Base-by-base conservation (phyloP, 2,888 invertebrate genomes). In the Orthosia gothica region DNA sequence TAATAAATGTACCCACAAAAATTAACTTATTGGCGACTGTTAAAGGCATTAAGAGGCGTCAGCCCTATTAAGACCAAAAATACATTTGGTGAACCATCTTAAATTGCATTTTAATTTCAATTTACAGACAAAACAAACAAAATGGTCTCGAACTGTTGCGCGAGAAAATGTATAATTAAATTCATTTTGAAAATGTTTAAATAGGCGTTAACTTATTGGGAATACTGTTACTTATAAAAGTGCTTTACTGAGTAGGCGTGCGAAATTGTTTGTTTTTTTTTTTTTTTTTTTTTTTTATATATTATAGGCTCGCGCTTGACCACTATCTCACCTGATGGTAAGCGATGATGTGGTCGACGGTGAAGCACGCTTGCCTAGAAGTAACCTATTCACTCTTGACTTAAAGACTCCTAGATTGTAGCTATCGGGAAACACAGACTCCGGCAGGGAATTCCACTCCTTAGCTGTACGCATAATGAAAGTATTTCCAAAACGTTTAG, bases 91-190 rank as follows among this genome's bases (percentile, higher is more conserved):
- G 61, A 66, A n/a, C 57, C 73, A 26, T 84, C 76, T 83, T 74
- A 57, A n/a, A 77, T 81, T 81, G 76, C 70, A 85, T 75, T 85
- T 85, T 61, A 85, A 85, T 62, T 83, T 67, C 58, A 26, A 26
- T 26, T 26, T 26, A 26, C 1, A 26, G 26, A 79, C 79, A 74
- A 70, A 72, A 76, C 58, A 72, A 76, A 79, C 68, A 65, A 84
- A 82, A 76, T 45, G 40, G 58, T 70, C 32, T 16, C 32, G 82
- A 54, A 82, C 77, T 70, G 82, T 81, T 76, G 64, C 73, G 84
- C 81, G 76, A 70, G 54, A 66, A 84, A 84, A 66, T 81, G 85
- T 81, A 76, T 67, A 83, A 81, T 84, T 82, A 84, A 82, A 82
- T 84, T 84, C 20, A 81, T 69, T 84, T 54, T 18, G 54, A 69